phyloP scores from a whole-genome alignment of 2,113 vertebrate genomes.

The Arvicanthis niloticus region DNA sequence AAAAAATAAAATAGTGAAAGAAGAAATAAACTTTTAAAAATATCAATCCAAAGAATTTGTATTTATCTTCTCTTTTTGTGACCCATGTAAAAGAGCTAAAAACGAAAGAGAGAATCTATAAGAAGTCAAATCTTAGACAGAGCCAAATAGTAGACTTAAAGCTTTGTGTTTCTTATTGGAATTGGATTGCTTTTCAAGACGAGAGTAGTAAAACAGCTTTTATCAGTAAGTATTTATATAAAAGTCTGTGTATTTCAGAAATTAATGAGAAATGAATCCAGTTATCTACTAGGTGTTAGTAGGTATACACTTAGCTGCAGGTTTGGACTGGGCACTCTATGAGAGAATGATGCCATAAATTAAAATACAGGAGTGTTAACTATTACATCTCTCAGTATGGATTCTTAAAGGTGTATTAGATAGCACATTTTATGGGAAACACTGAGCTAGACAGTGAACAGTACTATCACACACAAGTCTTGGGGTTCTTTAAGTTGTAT shows the following conservation, averaged over 20 bases:
- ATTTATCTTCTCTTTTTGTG: conserved; percentile 22
- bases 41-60: conserved; percentile 23
- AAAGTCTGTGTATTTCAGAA: conserved; percentile 35
- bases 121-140: neutral
- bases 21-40: conserved; percentile 13
- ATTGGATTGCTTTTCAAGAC: conserved; percentile 17
- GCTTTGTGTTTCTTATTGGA: conserved; percentile 40
- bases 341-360: neutral
- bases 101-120: neutral
- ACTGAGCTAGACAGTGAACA: neutral
- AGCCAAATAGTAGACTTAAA: conserved; percentile 50
- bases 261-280: neutral
- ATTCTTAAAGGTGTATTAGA: neutral
- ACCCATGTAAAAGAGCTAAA: conserved; percentile 25
- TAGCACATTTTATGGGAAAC: neutral
- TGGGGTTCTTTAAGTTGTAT: conserved; percentile 19
- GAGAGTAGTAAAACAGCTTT: conserved; percentile 42
- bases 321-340: neutral
- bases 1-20: neutral
- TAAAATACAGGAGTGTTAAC: conserved; percentile 10
- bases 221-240: neutral
- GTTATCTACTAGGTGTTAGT: neutral
- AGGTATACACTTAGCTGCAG: neutral
- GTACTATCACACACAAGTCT: neutral
- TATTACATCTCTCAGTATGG: neutral